Conservation (phyloP, 2,888 invertebrate species). For the Aromia moschata region DNA sequence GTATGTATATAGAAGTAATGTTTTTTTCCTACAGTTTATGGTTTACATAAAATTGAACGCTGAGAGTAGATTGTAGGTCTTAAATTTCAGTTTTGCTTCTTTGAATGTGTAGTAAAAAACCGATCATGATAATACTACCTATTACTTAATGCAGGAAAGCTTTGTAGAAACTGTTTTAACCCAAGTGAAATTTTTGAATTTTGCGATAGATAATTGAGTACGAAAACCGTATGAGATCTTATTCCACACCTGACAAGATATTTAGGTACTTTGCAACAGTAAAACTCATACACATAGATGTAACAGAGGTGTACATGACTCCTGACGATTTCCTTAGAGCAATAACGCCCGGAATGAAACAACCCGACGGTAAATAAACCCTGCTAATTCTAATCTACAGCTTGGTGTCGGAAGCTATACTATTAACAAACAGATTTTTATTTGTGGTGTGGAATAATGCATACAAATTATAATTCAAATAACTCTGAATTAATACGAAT, state of each 20-base stretch:
- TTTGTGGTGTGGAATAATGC: constrained; percentile 31
- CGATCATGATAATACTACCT: too few relatives aligned
- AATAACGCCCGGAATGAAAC: constrained; percentile 95
- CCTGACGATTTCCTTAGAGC: constrained; percentile 97
- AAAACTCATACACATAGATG: constrained; percentile 74
- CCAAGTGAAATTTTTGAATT: too few relatives aligned
- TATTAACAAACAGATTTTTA: constrained; percentile 29
- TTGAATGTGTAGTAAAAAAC: too few relatives aligned
- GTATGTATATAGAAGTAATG: too few relatives aligned
- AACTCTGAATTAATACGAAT: too few relatives aligned
- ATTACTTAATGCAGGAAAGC: too few relatives aligned
- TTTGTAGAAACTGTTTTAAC: too few relatives aligned
- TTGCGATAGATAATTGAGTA: constrained; percentile 91
- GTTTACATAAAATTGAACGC: too few relatives aligned
- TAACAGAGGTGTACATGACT: constrained; percentile 91
- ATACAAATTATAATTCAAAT: constrained; percentile 4
- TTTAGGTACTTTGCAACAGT: constrained; percentile 99
- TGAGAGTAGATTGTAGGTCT: too few relatives aligned
- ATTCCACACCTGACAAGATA: constrained; percentile 98
- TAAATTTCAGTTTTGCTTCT: too few relatives aligned
- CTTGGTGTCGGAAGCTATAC: constrained; percentile 42
- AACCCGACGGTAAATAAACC: constrained; percentile 86
- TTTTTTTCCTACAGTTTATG: too few relatives aligned
- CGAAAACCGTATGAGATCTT: constrained; percentile 94
- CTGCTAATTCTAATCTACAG: constrained; percentile 18